These are phyloP conservation scores for Macaria liturata DNA, from an alignment of 2,888 invertebrate species.

Conservation along the genomic window DNA sequence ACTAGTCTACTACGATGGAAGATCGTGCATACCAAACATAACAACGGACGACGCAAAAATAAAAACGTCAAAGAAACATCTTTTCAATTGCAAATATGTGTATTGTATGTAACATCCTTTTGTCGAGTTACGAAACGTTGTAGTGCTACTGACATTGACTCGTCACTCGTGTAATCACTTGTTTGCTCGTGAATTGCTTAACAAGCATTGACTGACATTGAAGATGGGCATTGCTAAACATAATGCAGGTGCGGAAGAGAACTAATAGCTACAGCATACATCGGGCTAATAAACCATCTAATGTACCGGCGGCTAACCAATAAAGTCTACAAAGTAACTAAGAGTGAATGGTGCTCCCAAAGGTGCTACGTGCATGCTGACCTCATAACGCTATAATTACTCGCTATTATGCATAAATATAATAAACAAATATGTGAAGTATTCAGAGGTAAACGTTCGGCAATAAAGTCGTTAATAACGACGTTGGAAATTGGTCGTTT, in stretches of 20 bases:
- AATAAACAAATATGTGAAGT: conserved; percentile 59
- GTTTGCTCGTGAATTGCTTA: conserved; percentile 52
- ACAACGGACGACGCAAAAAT: conserved; percentile 12
- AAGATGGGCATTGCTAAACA: conserved; percentile 45
- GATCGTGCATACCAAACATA: conserved; percentile 19
- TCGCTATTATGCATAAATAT: conserved; percentile 57
- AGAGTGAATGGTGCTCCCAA: conserved; percentile 62
- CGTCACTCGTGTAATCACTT: conserved; percentile 44
- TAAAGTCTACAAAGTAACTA: conserved; percentile 61
- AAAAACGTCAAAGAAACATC: conserved; percentile 12
- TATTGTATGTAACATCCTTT: conserved; percentile 35
- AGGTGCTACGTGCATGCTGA: conserved; percentile 71
- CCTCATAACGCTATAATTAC: conserved; percentile 68
- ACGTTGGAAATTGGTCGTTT: conserved; percentile 29
- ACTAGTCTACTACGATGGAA: conserved; percentile 10
- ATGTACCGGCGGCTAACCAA: conserved; percentile 50
- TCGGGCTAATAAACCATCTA: conserved; percentile 40
- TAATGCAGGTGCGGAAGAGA: conserved; percentile 49
- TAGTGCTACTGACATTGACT: conserved; percentile 50
- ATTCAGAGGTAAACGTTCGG: conserved; percentile 58
- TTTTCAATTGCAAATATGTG: conserved; percentile 29
- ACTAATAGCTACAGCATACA: conserved; percentile 40
- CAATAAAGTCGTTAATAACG: conserved; percentile 43
- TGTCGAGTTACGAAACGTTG: conserved; percentile 44
- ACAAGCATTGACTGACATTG: conserved; percentile 58